Percentiles rank a stretch among this genome's conserved stretches.
These are phyloP conservation scores for Leucoma salicis DNA, from an alignment of 2,888 invertebrate species.

Conservation along the genomic window DNA sequence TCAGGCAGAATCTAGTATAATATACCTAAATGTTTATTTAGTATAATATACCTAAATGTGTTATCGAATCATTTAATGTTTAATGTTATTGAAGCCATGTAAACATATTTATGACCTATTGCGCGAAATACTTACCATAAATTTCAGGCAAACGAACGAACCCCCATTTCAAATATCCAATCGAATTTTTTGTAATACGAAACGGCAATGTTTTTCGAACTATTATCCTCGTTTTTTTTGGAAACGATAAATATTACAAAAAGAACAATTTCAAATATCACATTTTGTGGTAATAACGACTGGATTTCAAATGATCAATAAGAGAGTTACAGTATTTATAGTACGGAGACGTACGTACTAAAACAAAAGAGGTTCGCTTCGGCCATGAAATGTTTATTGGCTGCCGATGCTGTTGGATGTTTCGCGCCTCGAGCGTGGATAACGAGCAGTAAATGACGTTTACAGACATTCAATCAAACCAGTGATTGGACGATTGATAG, in stretches of 20 bases:
- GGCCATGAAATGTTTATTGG: conserved; percentile 60
- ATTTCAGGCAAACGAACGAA: too few relatives aligned
- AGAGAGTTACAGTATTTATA: conserved; percentile 27
- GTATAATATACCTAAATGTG: too few relatives aligned
- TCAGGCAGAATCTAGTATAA: too few relatives aligned
- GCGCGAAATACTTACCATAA: too few relatives aligned
- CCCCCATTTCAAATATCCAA: too few relatives aligned
- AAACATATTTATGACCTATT: too few relatives aligned
- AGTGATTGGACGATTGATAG: conserved; percentile 54
- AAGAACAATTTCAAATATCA: conserved; percentile 19
- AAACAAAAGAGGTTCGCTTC: conserved; percentile 40
- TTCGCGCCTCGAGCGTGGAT: conserved; percentile 60
- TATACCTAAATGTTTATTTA: too few relatives aligned
- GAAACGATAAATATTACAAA: conserved; percentile 11
- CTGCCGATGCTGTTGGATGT: conserved; percentile 40
- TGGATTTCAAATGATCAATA: conserved; percentile 25
- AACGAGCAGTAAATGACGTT: conserved; percentile 67
- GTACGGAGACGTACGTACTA: conserved; percentile 24
- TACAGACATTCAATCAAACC: conserved; percentile 66
- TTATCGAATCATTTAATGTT: too few relatives aligned
- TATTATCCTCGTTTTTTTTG: conserved; percentile 1
- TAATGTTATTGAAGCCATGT: too few relatives aligned
- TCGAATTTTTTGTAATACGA: too few relatives aligned
- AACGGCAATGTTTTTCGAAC: too few relatives aligned
- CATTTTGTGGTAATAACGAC: conserved; percentile 12